Evolutionary conservation across 2,797 vertebrate genomes (phyloP).

Genomic region (Hippoglossus hippoglossus): DNA sequence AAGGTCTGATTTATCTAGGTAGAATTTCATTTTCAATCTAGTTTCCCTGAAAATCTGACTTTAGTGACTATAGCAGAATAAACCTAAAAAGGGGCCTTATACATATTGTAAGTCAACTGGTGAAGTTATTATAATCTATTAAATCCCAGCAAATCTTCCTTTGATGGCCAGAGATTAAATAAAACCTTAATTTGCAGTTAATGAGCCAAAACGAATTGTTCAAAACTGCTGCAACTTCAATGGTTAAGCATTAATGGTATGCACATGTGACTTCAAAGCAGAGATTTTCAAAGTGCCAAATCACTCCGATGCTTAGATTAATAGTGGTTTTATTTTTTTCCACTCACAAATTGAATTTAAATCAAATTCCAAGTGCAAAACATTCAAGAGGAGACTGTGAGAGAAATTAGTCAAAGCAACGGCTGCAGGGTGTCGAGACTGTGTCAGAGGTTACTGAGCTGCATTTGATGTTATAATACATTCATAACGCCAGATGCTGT

Average conservation of each 20-base stretch:
- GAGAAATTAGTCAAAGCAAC: slow-evolving; percentile 75
- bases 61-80: no score
- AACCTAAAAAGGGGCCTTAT: no score
- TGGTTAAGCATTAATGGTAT: not conserved
- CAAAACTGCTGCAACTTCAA: not conserved
- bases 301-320: not conserved
- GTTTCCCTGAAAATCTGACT: not conserved
- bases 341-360: slow-evolving; percentile 7
- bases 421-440: slow-evolving; percentile 55
- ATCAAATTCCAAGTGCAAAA: slow-evolving; percentile 12
- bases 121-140: not conserved
- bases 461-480: slow-evolving; percentile 67
- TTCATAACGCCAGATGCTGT: slow-evolving; percentile 47
- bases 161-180: not conserved
- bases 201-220: not conserved
- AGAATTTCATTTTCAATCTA: not conserved
- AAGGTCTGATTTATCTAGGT: not conserved
- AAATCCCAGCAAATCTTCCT: not conserved
- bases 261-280: slow-evolving; percentile 10
- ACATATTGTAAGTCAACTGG: not conserved
- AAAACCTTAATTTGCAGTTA: not conserved
- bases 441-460: slow-evolving; percentile 60
- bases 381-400: slow-evolving; percentile 42
- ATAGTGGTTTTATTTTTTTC: not conserved
- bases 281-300: not conserved